phyloP scores from a whole-genome alignment of 1,140 invertebrate species.

The Nasonia vitripennis region DNA sequence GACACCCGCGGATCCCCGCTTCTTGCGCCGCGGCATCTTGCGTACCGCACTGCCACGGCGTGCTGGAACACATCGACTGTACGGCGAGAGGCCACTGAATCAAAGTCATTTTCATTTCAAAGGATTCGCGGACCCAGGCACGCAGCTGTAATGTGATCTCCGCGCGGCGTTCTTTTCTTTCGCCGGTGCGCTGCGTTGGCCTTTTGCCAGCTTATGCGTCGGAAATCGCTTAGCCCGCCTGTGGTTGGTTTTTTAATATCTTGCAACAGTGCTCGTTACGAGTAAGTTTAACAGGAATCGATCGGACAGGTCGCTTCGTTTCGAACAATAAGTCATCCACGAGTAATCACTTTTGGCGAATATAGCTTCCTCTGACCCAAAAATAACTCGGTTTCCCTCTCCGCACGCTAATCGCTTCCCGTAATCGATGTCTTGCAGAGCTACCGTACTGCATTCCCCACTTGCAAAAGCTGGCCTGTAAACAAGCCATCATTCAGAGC shows the following conservation, averaged over 20 bases:
- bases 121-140: conserved; percentile 30
- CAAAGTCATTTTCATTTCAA: conserved; percentile 40
- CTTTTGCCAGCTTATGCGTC: no score
- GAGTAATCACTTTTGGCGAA: not conserved
- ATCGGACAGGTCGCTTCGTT: no score
- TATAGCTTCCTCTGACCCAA: not conserved
- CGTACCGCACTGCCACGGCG: not conserved
- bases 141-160: conserved; percentile 15
- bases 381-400: not conserved
- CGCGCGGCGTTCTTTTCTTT: not conserved
- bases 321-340: no score
- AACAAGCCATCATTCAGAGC: conserved; percentile 33
- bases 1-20: not conserved
- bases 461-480: conserved; percentile 15
- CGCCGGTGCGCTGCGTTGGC: no score
- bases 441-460: not conserved
- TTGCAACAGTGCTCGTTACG: no score
- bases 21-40: not conserved
- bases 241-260: no score
- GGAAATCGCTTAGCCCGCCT: no score
- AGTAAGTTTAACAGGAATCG: no score
- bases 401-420: not conserved
- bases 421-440: conserved; percentile 26
- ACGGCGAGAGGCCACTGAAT: not conserved
- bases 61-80: not conserved